These are phyloP conservation scores for Dynastes hyllus DNA, from an alignment of 2,888 invertebrate species.

Conservation along the genomic window DNA sequence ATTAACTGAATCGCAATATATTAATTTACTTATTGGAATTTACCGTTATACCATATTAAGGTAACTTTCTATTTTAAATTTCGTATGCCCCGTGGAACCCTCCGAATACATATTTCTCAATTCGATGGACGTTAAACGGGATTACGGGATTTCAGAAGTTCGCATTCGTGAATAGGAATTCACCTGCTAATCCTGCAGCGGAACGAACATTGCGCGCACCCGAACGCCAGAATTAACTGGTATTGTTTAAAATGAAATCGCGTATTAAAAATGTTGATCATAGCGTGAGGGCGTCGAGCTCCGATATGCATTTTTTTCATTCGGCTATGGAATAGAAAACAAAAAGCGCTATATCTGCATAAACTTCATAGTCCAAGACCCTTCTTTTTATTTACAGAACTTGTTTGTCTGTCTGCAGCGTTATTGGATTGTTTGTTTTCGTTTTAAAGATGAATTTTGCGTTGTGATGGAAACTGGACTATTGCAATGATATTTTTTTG, in stretches of 20 bases:
- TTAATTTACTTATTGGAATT: slow-evolving; percentile 3
- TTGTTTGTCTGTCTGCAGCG: too few species aligned
- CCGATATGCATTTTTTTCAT: neutral
- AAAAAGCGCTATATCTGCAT: neutral
- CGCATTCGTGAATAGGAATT: slow-evolving; percentile 42
- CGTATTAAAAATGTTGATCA: slow-evolving; percentile 33
- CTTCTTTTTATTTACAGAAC: too few species aligned
- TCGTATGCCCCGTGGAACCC: slow-evolving; percentile 1
- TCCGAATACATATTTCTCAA: slow-evolving; percentile 42
- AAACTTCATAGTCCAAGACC: too few species aligned
- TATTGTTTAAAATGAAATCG: slow-evolving; percentile 40
- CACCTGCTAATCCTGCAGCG: slow-evolving; percentile 36
- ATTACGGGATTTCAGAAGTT: slow-evolving; percentile 43
- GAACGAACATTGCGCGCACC: slow-evolving; percentile 19
- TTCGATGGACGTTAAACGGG: slow-evolving; percentile 38
- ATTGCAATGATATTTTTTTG: too few species aligned
- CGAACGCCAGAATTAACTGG: slow-evolving; percentile 27
- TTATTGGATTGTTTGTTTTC: too few species aligned
- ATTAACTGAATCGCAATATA: neutral
- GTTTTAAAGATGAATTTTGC: too few species aligned
- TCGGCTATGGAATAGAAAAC: neutral
- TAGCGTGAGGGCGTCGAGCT: neutral
- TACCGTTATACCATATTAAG: neutral
- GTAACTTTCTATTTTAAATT: slow-evolving; percentile 22
- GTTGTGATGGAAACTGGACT: too few species aligned